A percentile compares a stretch with the other conserved stretches of the same genome.
These are phyloP conservation scores for Clepsis dumicolana DNA, from an alignment of 2,888 invertebrate species.

Conservation along the genomic window DNA sequence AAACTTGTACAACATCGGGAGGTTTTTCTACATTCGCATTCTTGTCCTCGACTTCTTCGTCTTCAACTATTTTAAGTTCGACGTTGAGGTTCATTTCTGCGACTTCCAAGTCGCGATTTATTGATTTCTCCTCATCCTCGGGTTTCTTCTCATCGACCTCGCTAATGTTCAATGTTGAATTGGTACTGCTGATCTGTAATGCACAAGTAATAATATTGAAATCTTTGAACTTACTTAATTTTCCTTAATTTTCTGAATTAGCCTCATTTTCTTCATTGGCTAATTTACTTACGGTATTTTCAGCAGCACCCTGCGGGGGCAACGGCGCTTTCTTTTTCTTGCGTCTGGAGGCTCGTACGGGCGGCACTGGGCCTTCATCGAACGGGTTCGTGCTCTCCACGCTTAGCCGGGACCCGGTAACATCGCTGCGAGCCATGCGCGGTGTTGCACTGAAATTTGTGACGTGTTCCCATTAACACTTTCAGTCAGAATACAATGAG, in stretches of 20 bases:
- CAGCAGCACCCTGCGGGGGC: constrained; percentile 72
- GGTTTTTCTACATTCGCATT: constrained; percentile 41
- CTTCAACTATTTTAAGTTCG: constrained; percentile 82
- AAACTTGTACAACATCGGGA: constrained; percentile 40
- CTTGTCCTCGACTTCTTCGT: constrained; percentile 64
- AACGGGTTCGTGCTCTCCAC: constrained; percentile 87
- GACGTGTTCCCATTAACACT: background rate
- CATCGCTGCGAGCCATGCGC: constrained; percentile 78
- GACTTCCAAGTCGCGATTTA: constrained; percentile 65
- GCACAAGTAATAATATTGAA: constrained; percentile 24
- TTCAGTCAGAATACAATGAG: no score
- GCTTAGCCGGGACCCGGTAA: constrained; percentile 85
- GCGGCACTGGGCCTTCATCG: constrained; percentile 78
- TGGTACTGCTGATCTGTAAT: constrained; percentile 68
- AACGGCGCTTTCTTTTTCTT: constrained; percentile 89
- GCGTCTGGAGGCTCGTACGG: constrained; percentile 83
- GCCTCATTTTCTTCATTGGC: background rate
- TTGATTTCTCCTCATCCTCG: constrained; percentile 44
- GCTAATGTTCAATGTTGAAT: constrained; percentile 63
- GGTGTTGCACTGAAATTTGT: constrained; percentile 66
- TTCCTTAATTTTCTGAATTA: no score
- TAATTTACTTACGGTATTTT: constrained; percentile 61
- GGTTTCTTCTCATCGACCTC: constrained; percentile 55
- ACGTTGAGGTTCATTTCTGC: constrained; percentile 73
- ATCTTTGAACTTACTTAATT: no score